A percentile compares a stretch with the other conserved stretches of the same genome.
phyloP scores from a whole-genome alignment of 1,140 invertebrate genomes.

The Drosophila pseudoobscura region DNA sequence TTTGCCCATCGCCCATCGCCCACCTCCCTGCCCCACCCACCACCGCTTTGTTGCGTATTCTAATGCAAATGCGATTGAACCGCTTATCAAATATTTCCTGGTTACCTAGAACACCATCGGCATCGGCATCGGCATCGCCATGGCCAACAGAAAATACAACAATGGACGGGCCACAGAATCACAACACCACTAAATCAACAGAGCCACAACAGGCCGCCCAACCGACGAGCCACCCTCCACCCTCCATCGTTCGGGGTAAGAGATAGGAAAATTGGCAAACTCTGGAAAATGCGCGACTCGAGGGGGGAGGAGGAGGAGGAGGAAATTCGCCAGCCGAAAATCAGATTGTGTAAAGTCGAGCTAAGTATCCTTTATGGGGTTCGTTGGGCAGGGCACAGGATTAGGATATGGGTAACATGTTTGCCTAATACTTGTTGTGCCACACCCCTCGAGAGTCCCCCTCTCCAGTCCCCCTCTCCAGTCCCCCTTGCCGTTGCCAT shows the following conservation, averaged over 20 bases:
- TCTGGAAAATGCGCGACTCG: conserved; percentile 36
- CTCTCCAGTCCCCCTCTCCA: not conserved
- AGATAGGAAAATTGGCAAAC: conserved; percentile 68
- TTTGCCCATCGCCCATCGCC: not conserved
- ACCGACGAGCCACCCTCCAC: conserved; percentile 18
- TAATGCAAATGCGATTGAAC: conserved; percentile 77
- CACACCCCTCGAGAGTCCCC: conserved; percentile 32
- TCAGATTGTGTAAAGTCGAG: conserved; percentile 83
- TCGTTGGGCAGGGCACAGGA: conserved; percentile 65
- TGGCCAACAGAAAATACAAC: conserved; percentile 32
- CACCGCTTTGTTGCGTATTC: conserved; percentile 53
- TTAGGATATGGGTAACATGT: conserved; percentile 82
- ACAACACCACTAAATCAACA: conserved; percentile 76
- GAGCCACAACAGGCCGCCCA: conserved; percentile 57
- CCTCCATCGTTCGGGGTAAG: not conserved
- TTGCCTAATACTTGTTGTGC: conserved; percentile 73
- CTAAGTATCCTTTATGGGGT: conserved; percentile 82
- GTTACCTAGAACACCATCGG: conserved; percentile 50
- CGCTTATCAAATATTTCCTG: conserved; percentile 79
- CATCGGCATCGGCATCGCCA: conserved; percentile 23
- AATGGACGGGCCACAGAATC: conserved; percentile 74
- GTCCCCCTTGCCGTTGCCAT: conserved; percentile 28
- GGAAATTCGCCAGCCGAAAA: conserved; percentile 82
- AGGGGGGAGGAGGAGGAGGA: conserved; percentile 14
- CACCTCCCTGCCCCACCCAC: not conserved